phyloP scores from a whole-genome alignment of 2,888 invertebrate species.

The Anoncus sp. region DNA sequence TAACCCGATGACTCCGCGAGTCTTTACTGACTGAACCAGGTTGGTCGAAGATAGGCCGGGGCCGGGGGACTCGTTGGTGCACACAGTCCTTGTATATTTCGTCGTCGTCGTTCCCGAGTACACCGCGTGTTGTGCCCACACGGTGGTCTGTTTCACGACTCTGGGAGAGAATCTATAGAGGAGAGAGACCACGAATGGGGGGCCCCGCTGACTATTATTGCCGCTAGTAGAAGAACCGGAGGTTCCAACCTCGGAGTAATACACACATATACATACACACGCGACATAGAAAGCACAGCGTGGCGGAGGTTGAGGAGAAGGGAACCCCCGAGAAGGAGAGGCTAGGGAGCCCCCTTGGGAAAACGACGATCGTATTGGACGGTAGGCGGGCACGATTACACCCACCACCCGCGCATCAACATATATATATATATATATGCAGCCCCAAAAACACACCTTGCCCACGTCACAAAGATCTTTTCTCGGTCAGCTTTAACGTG shows the following conservation, averaged over 20 bases:
- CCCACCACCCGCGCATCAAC: conserved; percentile 73
- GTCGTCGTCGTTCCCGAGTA: not conserved
- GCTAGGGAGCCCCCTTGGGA: conserved; percentile 80
- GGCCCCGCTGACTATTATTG: conserved; percentile 75
- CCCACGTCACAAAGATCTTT: conserved; percentile 5
- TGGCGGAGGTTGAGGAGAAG: conserved; percentile 72
- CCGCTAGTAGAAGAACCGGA: conserved; percentile 54
- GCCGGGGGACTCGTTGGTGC: conserved; percentile 29
- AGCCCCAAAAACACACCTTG: conserved; percentile 19
- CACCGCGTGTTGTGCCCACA: conserved; percentile 7
- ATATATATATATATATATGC: conserved; percentile 3
- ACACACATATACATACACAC: conserved; percentile 52
- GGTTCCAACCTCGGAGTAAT: conserved; percentile 44
- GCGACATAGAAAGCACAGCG: conserved; percentile 50
- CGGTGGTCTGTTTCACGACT: conserved; percentile 46
- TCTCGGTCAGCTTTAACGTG: not conserved
- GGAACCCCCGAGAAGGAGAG: conserved; percentile 80
- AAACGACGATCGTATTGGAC: conserved; percentile 82
- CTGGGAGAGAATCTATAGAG: conserved; percentile 32
- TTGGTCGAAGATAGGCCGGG: conserved; percentile 11
- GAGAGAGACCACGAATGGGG: conserved; percentile 65
- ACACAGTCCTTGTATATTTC: conserved; percentile 35
- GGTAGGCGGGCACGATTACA: conserved; percentile 82
- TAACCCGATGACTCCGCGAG: conserved; percentile 45
- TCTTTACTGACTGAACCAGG: conserved; percentile 29